A percentile compares a stretch with the other conserved stretches of the same genome.
phyloP scores from a whole-genome alignment of 2,888 invertebrate species.

The Agrochola lychnidis region DNA sequence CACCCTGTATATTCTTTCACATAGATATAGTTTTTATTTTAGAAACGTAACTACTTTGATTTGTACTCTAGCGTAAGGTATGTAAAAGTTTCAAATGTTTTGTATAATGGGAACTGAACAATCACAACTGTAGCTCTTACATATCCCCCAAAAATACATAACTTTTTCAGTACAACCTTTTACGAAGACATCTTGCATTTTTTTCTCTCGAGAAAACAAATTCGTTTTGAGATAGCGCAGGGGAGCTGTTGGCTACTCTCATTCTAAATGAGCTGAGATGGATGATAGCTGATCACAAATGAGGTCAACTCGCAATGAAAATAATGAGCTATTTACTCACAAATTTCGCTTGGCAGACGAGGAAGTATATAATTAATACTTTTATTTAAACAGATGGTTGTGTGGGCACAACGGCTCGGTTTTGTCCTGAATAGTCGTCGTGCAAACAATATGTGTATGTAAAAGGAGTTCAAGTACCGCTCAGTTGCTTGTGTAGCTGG shows the following conservation, averaged over 20 bases:
- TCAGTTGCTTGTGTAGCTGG: conserved; percentile 60
- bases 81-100: conserved; percentile 2
- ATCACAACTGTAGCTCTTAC: conserved; percentile 7
- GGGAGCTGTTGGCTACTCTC: conserved; percentile 41
- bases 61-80: neutral
- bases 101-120: conserved; percentile 17
- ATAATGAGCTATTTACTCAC: conserved; percentile 34
- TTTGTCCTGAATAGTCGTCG: conserved; percentile 43
- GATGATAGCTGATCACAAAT: conserved; percentile 41
- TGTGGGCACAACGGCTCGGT: conserved; percentile 11
- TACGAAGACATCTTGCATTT: conserved; percentile 32
- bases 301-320: conserved; percentile 35
- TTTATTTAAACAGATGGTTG: conserved; percentile 51
- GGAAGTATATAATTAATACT: conserved; percentile 15
- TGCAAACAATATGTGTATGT: conserved; percentile 50
- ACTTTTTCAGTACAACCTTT: conserved; percentile 34
- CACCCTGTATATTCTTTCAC: neutral
- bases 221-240: conserved; percentile 44
- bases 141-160: conserved; percentile 28
- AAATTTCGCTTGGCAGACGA: conserved; percentile 12
- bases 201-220: conserved; percentile 50
- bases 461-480: conserved; percentile 63
- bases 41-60: neutral
- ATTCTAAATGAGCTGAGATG: conserved; percentile 43
- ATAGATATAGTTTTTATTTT: neutral